These are phyloP conservation scores for Listronotus oregonensis DNA, from an alignment of 1,140 invertebrate species.

Conservation along the genomic window DNA sequence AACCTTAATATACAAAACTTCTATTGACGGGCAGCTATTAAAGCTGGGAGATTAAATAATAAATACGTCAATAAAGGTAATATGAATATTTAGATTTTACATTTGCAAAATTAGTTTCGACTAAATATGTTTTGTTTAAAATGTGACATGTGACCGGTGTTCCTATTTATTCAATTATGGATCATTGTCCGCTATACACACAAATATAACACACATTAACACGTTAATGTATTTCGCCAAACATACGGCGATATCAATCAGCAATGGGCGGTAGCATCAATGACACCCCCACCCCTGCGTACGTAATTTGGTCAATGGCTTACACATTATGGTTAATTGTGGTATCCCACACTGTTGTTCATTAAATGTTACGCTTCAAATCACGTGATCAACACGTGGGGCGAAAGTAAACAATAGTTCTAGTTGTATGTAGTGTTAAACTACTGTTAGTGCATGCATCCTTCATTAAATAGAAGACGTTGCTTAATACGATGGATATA, in stretches of 20 bases:
- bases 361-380: constrained; percentile 52
- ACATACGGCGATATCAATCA: constrained; percentile 52
- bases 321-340: constrained; percentile 58
- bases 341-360: constrained; percentile 54
- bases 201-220: constrained; percentile 34
- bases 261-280: constrained; percentile 44
- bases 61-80: too few species aligned
- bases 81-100: constrained; percentile 16
- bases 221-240: constrained; percentile 25
- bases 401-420: constrained; percentile 24
- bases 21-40: background rate
- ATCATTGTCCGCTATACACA: constrained; percentile 23
- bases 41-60: too few species aligned
- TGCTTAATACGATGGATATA: too few species aligned
- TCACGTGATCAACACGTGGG: constrained; percentile 53
- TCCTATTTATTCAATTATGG: constrained; percentile 31
- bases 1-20: background rate
- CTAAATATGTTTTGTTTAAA: constrained; percentile 14
- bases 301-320: constrained; percentile 57
- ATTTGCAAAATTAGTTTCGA: background rate
- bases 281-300: constrained; percentile 47
- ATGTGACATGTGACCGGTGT: constrained; percentile 16
- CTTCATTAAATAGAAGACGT: too few species aligned
- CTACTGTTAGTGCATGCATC: too few species aligned
- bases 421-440: background rate